Base-by-base conservation (phyloP, 2,888 invertebrate genomes). In the Lamellibrachia columna region DNA sequence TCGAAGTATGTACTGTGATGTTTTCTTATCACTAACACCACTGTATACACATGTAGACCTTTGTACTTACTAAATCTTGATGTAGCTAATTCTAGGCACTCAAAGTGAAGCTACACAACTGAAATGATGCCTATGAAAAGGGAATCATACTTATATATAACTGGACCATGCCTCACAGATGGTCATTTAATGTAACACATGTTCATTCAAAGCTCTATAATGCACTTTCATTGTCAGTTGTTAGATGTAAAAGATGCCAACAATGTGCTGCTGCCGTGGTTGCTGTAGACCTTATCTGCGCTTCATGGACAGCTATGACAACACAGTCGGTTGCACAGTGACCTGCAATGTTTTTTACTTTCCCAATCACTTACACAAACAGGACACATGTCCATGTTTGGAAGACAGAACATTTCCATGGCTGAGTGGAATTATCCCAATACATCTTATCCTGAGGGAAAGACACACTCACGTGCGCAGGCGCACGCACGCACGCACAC, bases 401-500 rank as follows among this genome's bases (percentile, higher is more conserved):
- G 55, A 55, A 55, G 55, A 55, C 55, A 55, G 55, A 55, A 7
- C 7, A 55, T 9, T 55, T 55, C 55, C 55, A 3, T 55, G 55
- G 7, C 8, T 7, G 9, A 55, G 55, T 55, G 55, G 90, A 15
- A 90, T 55, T 55, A 55, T 9, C 9, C 55, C 9, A 55, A 55
- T 55, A 55, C 4, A 55, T 55, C 55, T 55, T 55, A 55, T 55
- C 55, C 2, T 9, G 9, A 9, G 55, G 8, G 3, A 8, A 91
- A 28, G 53, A 22, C 91, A 28, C 91, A 90, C 15, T 9, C 91
- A 22, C n/a, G n/a, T 28, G n/a, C 91, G 52, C 91, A 90, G n/a
- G n/a, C 91, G n/a, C 91, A 91, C 91, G 53, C 52, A 40, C 91
- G 40, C 52, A 52, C 52, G 7, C 52, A 40, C 91, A 91, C 90